These are phyloP conservation scores for Teleogryllus occipitalis DNA, from an alignment of 1,140 invertebrate species.

Conservation along the genomic window DNA sequence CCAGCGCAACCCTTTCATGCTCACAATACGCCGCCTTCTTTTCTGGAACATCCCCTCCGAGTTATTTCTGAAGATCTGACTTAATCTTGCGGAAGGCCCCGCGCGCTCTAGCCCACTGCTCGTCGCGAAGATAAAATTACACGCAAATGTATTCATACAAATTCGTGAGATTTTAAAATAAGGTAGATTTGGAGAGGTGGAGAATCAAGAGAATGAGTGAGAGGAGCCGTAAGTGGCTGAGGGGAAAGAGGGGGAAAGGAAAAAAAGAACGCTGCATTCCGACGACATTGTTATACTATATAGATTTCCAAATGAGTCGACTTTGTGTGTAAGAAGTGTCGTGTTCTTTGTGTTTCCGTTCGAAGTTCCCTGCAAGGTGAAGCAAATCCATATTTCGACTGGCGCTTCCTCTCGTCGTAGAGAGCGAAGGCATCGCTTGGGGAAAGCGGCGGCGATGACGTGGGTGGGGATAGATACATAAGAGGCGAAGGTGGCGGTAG, in stretches of 20 bases:
- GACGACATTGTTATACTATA: neutral
- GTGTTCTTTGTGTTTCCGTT: neutral
- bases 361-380: neutral
- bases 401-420: too few species aligned
- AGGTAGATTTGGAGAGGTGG: neutral
- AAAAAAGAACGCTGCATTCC: neutral
- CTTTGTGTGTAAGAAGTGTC: neutral
- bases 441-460: too few species aligned
- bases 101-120: neutral
- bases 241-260: neutral
- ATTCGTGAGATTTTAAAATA: conserved; percentile 1
- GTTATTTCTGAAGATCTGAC: neutral
- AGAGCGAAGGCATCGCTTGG: too few species aligned
- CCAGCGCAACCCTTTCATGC: neutral
- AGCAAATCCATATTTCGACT: too few species aligned
- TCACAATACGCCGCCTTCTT: neutral
- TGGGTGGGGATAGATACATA: too few species aligned
- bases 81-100: neutral
- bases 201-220: neutral
- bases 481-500: too few species aligned
- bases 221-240: neutral
- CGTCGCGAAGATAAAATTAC: neutral
- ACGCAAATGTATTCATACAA: conserved; percentile 1
- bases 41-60: neutral
- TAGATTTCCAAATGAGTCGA: neutral